Evolutionary conservation across 2,888 invertebrate species (phyloP).

Genomic region (Drosophila prolongata): DNA sequence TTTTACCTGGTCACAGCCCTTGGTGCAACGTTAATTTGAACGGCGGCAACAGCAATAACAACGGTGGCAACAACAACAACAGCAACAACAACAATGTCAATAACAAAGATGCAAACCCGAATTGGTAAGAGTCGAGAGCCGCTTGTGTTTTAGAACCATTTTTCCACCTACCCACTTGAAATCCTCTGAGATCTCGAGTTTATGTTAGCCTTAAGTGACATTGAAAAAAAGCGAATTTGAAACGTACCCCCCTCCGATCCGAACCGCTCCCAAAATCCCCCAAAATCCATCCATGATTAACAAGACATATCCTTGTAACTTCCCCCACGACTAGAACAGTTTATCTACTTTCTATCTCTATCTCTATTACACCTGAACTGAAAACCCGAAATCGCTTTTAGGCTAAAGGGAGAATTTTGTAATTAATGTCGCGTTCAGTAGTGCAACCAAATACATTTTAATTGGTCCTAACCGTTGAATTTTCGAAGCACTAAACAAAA

Average conservation of each 20-base stretch:
- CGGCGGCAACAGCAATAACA: constrained; percentile 42
- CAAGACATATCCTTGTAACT: constrained; percentile 63
- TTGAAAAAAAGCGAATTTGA: constrained; percentile 73
- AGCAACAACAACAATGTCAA: constrained; percentile 49
- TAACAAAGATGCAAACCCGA: constrained; percentile 74
- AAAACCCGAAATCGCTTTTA: constrained; percentile 77
- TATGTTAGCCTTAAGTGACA: constrained; percentile 77
- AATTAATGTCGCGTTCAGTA: constrained; percentile 74
- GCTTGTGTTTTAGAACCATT: constrained; percentile 50
- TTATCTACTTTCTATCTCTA: constrained; percentile 61
- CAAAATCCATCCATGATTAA: constrained; percentile 53
- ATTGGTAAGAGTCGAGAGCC: constrained; percentile 83
- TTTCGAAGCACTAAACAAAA: constrained; percentile 71
- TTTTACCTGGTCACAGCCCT: constrained; percentile 70
- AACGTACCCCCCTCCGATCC: constrained; percentile 49
- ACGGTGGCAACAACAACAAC: constrained; percentile 50
- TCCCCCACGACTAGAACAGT: constrained; percentile 70
- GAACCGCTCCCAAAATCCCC: constrained; percentile 39
- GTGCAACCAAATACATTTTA: constrained; percentile 47
- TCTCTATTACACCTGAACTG: constrained; percentile 63
- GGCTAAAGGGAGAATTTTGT: constrained; percentile 85
- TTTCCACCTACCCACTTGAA: constrained; percentile 7
- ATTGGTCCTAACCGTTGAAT: constrained; percentile 73
- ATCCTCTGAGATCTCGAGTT: constrained; percentile 27
- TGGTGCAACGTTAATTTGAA: constrained; percentile 72